These are phyloP conservation scores for Alexandromys fortis DNA, from an alignment of 2,113 vertebrate species.

Conservation along the genomic window DNA sequence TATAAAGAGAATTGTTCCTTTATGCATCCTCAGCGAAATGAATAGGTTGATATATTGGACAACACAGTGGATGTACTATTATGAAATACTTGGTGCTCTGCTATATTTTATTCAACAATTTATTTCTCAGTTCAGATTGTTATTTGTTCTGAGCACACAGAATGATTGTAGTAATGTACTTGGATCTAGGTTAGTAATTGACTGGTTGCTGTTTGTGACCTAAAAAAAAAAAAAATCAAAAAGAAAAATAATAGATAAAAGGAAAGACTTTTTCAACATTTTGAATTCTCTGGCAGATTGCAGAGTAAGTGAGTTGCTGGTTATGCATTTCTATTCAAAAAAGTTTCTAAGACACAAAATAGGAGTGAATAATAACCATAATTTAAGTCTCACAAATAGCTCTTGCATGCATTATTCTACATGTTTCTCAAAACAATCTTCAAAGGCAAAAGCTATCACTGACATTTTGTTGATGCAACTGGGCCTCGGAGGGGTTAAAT, in stretches of 20 bases:
- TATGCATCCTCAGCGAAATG: slow-evolving; percentile 33
- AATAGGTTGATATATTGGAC: slow-evolving; percentile 38
- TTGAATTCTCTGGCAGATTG: slow-evolving; percentile 64
- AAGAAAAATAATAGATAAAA: slow-evolving; percentile 65
- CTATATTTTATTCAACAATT: slow-evolving; percentile 69
- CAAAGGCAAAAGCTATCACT: not conserved
- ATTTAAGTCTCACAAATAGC: slow-evolving; percentile 72
- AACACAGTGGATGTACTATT: slow-evolving; percentile 29
- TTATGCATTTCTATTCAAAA: slow-evolving; percentile 68
- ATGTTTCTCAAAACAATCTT: slow-evolving; percentile 61
- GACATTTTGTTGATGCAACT: slow-evolving; percentile 52
- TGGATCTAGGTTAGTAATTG: slow-evolving; percentile 59
- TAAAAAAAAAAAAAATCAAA: slow-evolving; percentile 61
- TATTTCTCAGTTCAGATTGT: slow-evolving; percentile 42
- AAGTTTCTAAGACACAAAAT: slow-evolving; percentile 72
- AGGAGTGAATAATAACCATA: slow-evolving; percentile 65
- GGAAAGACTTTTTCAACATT: slow-evolving; percentile 48
- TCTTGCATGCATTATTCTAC: slow-evolving; percentile 41
- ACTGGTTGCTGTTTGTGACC: slow-evolving; percentile 53
- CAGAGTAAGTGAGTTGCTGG: slow-evolving; percentile 65
- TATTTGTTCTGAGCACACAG: slow-evolving; percentile 62
- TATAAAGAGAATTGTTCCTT: slow-evolving; percentile 51
- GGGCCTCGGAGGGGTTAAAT: slow-evolving; percentile 42
- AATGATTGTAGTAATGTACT: slow-evolving; percentile 65
- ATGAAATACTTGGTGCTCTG: slow-evolving; percentile 38